A percentile compares a stretch with the other conserved stretches of the same genome.
These are phyloP conservation scores for Rattus rattus DNA, from an alignment of 2,113 vertebrate species.

Conservation along the genomic window DNA sequence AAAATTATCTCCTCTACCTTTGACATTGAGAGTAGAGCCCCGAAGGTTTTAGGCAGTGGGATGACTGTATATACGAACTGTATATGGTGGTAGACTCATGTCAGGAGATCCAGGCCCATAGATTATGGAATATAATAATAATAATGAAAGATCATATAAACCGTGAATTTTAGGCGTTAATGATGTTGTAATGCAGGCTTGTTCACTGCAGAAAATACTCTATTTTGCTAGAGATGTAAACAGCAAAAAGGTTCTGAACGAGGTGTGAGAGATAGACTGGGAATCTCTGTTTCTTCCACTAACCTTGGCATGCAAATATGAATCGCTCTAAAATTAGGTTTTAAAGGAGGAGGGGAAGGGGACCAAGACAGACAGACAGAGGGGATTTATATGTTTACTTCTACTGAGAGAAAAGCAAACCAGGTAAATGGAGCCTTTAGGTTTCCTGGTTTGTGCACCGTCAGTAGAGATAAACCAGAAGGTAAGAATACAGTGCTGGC, in stretches of 20 bases:
- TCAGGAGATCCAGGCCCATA: not conserved
- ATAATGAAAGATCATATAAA: not conserved
- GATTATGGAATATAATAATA: not conserved
- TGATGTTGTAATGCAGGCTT: not conserved
- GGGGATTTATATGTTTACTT: not conserved
- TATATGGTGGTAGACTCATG: not conserved
- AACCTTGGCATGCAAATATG: not conserved
- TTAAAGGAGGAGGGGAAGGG: not conserved
- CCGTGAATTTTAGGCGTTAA: not conserved
- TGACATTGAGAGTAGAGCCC: not conserved
- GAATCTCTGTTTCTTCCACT: not conserved
- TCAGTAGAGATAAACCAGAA: not conserved
- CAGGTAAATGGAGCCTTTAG: not conserved
- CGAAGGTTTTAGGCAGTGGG: not conserved
- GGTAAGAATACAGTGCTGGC: not conserved
- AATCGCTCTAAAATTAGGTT: not conserved
- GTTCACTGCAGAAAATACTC: not conserved
- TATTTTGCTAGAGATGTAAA: not conserved
- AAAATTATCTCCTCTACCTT: not conserved
- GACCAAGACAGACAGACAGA: not conserved
- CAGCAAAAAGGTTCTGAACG: not conserved
- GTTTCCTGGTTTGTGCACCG: not conserved
- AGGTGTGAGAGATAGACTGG: not conserved
- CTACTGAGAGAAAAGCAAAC: not conserved
- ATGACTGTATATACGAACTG: not conserved